Evolutionary conservation across 2,113 vertebrate genomes (phyloP).

Genomic region (Coregonus clupeaformis): DNA sequence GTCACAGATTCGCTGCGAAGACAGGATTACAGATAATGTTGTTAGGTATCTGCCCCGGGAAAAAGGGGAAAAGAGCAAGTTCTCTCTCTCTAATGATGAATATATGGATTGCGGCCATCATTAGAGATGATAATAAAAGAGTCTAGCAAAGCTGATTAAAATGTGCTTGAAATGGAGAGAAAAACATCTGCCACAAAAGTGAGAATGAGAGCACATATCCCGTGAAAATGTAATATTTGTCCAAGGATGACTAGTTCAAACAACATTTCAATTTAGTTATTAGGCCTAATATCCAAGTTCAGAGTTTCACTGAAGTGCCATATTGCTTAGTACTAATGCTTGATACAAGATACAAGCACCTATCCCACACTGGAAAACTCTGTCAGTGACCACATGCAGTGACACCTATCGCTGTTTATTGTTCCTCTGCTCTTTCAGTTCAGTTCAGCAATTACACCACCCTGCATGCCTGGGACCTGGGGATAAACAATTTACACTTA

Average conservation of each 20-base stretch:
- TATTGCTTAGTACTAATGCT: constrained; percentile 8
- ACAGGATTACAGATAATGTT: constrained; percentile 71
- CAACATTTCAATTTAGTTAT: constrained; percentile 12
- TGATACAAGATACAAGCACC: constrained; percentile 5
- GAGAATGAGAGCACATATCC: constrained; percentile 39
- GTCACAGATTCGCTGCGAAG: constrained; percentile 62
- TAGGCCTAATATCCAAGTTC: neutral
- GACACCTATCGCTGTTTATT: neutral
- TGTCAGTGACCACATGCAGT: neutral
- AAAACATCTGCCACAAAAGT: too few relatives aligned
- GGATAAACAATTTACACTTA: constrained; percentile 68
- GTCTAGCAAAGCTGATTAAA: constrained; percentile 60
- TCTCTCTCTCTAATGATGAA: constrained; percentile 28
- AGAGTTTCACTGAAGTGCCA: neutral
- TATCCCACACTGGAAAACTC: constrained; percentile 15
- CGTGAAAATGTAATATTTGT: constrained; percentile 43
- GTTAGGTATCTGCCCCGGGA: constrained; percentile 64
- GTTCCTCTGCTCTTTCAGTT: constrained; percentile 71
- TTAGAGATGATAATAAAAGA: constrained; percentile 65
- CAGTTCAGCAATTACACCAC: constrained; percentile 31
- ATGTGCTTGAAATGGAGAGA: constrained; percentile 51
- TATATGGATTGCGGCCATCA: constrained; percentile 52
- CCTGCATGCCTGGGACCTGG: constrained; percentile 14
- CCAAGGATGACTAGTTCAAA: constrained; percentile 45
- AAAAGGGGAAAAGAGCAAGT: constrained; percentile 59